Percentiles rank a stretch among this genome's conserved stretches.
Conservation (phyloP, 1,140 invertebrate species). For the Plectrocnemia conspersa region DNA sequence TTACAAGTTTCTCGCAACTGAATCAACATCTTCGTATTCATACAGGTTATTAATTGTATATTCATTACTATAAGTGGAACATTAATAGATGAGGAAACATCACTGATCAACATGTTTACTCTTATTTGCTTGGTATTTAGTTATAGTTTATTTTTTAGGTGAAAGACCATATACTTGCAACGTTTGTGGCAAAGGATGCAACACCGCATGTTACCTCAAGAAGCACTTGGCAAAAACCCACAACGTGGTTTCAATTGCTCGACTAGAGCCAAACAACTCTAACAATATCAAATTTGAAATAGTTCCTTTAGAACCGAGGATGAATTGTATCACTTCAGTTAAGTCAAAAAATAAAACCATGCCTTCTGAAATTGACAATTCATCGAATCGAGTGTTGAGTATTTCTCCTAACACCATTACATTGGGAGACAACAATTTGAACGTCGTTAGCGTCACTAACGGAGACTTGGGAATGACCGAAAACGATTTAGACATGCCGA, state of each 20-base stretch:
- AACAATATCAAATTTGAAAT: neutral
- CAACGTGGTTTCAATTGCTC: constrained; percentile 23
- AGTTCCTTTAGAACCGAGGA: neutral
- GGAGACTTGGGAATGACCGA: constrained; percentile 32
- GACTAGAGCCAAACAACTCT: constrained; percentile 1
- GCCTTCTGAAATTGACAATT: neutral
- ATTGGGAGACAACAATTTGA: constrained; percentile 24
- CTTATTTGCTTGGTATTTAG: neutral
- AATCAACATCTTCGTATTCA: constrained; percentile 49
- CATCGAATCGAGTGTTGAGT: constrained; percentile 17
- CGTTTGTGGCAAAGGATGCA: constrained; percentile 46
- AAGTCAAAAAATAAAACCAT: neutral
- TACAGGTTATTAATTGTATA: constrained; percentile 40
- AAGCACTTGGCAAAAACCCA: constrained; percentile 43
- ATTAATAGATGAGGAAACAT: neutral
- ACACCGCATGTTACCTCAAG: constrained; percentile 41
- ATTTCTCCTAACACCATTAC: constrained; percentile 18
- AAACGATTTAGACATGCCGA: constrained; percentile 36
- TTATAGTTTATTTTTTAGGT: constrained; percentile 37
- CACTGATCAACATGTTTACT: neutral
- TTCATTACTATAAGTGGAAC: neutral
- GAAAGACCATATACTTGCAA: constrained; percentile 50
- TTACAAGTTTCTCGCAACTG: constrained; percentile 43
- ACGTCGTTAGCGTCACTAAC: constrained; percentile 36
- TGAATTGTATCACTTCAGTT: neutral